Evolutionary conservation across 2,888 invertebrate genomes (phyloP).

Genomic region (Morpho helenor): DNA sequence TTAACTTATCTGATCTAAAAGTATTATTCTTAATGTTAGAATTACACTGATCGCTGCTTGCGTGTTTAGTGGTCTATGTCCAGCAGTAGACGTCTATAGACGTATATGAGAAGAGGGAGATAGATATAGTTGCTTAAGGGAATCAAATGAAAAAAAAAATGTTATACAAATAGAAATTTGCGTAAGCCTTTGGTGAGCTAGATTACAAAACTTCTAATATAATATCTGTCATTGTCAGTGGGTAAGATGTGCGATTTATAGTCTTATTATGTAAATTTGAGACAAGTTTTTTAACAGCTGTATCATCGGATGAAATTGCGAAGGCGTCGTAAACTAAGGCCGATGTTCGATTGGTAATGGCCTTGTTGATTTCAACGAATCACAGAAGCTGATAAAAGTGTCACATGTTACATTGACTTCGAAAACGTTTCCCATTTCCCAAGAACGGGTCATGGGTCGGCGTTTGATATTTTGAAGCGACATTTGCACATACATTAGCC

Average conservation of each 20-base stretch:
- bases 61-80: too few species aligned
- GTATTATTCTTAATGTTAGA: too few species aligned
- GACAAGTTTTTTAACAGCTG: constrained; percentile 9
- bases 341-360: constrained; percentile 12
- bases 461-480: constrained; percentile 65
- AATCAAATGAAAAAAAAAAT: too few species aligned
- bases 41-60: too few species aligned
- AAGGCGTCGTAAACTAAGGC: constrained; percentile 21
- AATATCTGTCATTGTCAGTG: constrained; percentile 1
- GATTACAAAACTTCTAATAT: constrained; percentile 6
- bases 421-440: constrained; percentile 47
- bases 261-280: constrained; percentile 18
- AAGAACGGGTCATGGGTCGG: constrained; percentile 57
- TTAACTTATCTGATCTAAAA: too few species aligned
- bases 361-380: constrained; percentile 16
- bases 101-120: too few species aligned
- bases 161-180: not conserved
- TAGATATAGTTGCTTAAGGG: too few species aligned
- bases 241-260: constrained; percentile 16
- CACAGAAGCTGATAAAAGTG: constrained; percentile 21
- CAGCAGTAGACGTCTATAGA: too few species aligned
- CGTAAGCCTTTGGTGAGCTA: not conserved
- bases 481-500: constrained; percentile 62
- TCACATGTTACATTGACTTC: constrained; percentile 34
- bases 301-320: constrained; percentile 21